A percentile compares a stretch with the other conserved stretches of the same genome.
Evolutionary conservation across 2,113 vertebrate genomes (phyloP).

Genomic region (Sorex araneus): DNA sequence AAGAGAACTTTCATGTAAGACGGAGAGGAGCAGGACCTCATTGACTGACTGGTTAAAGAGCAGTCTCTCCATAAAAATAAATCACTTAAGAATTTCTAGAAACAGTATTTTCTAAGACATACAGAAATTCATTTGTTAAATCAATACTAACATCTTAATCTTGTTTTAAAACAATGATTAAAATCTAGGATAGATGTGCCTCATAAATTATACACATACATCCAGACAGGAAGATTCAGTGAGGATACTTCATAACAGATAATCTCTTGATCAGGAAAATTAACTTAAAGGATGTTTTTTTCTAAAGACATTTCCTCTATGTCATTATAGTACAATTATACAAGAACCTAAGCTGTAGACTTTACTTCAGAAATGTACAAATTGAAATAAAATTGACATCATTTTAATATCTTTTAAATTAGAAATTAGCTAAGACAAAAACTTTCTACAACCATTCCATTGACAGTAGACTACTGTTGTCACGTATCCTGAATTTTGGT

Average conservation of each 20-base stretch:
- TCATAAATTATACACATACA: conserved; percentile 8
- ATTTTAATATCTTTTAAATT: conserved; percentile 10
- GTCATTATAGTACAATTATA: neutral
- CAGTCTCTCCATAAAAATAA: neutral
- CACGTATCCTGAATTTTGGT: neutral
- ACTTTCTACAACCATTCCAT: neutral
- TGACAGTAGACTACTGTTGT: neutral
- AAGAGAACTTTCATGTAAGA: neutral
- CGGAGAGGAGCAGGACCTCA: accelerated
- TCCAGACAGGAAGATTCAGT: neutral
- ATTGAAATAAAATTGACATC: neutral
- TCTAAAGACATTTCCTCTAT: neutral
- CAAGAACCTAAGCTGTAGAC: neutral
- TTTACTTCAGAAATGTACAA: neutral
- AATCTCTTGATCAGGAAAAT: neutral
- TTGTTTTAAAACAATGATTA: neutral
- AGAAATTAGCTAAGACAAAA: neutral
- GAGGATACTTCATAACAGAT: neutral
- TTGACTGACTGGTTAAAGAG: neutral
- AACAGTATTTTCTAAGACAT: neutral
- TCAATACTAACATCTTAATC: neutral
- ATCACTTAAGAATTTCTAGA: neutral
- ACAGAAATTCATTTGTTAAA: neutral
- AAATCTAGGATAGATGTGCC: neutral
- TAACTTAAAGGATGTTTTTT: neutral